Conservation (phyloP, 1,140 invertebrate species). For the Drosophila virilis region DNA sequence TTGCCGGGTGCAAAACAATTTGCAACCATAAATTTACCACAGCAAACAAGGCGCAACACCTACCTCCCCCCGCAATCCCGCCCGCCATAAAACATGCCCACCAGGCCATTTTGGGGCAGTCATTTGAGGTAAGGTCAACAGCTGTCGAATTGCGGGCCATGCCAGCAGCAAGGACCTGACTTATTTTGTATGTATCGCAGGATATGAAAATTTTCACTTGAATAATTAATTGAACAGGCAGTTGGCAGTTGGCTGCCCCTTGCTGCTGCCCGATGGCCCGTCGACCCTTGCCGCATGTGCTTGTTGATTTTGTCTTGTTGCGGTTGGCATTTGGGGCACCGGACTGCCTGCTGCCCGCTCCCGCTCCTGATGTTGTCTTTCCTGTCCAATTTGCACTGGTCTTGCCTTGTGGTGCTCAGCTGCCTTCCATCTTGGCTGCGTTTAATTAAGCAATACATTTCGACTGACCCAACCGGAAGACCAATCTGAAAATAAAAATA, state of each 20-base stretch:
- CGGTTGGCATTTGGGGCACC: slow-evolving; percentile 50
- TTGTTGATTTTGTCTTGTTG: slow-evolving; percentile 67
- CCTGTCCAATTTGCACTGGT: slow-evolving; percentile 40
- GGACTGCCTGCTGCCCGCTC: background rate
- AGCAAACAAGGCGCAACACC: slow-evolving; percentile 48
- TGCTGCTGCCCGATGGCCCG: background rate
- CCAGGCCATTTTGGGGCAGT: slow-evolving; percentile 28
- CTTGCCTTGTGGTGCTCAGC: slow-evolving; percentile 38
- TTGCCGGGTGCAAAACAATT: slow-evolving; percentile 80
- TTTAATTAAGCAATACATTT: slow-evolving; percentile 72
- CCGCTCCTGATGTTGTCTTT: background rate
- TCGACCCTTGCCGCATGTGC: slow-evolving; percentile 24
- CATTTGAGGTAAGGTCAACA: slow-evolving; percentile 78
- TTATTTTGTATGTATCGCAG: slow-evolving; percentile 73
- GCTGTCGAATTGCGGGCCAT: slow-evolving; percentile 62
- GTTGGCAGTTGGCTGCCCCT: background rate
- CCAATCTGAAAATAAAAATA: slow-evolving; percentile 8
- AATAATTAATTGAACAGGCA: slow-evolving; percentile 81
- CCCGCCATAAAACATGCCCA: too few species aligned
- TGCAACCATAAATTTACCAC: slow-evolving; percentile 80
- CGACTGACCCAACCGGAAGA: slow-evolving; percentile 15
- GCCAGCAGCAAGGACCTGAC: slow-evolving; percentile 46
- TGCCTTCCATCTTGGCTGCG: slow-evolving; percentile 19
- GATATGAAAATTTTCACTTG: slow-evolving; percentile 83
- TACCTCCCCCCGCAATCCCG: background rate